phyloP scores from a whole-genome alignment of 2,113 vertebrate species.

The Telmatochromis sp. region DNA sequence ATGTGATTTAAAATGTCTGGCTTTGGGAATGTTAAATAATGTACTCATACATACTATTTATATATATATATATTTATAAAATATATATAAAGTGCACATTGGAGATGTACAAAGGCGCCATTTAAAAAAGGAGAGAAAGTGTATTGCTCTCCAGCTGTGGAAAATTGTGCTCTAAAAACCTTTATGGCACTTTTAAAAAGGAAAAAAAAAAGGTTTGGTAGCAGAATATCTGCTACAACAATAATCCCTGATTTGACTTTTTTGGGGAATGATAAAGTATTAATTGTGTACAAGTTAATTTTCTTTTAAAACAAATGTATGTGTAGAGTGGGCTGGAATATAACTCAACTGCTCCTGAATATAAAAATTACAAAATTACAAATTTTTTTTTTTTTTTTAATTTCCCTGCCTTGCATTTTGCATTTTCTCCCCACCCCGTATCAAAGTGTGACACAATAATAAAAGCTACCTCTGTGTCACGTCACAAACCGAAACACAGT shows the following conservation, averaged over 20 bases:
- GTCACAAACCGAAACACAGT: slow-evolving; percentile 28
- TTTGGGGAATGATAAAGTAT: background rate
- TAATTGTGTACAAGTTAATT: background rate
- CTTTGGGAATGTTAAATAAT: slow-evolving; percentile 32
- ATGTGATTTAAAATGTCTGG: slow-evolving; percentile 5
- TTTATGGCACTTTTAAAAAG: background rate
- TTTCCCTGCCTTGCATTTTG: slow-evolving; percentile 53
- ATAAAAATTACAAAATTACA: background rate
- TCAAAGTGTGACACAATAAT: slow-evolving; percentile 39
- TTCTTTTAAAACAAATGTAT: background rate
- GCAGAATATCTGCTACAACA: background rate
- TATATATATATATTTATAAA: background rate
- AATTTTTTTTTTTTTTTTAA: background rate
- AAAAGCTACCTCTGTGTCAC: slow-evolving; percentile 32
- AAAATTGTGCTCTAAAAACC: slow-evolving; percentile 15
- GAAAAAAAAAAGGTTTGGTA: background rate
- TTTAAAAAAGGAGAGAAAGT: background rate
- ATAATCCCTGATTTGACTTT: background rate
- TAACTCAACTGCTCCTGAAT: background rate
- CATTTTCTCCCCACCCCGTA: slow-evolving; percentile 16
- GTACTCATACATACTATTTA: background rate
- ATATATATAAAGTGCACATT: slow-evolving; percentile 72
- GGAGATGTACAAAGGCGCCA: slow-evolving; percentile 47
- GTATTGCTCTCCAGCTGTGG: slow-evolving; percentile 21
- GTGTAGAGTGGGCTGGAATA: background rate